These are phyloP conservation scores for Ptychoptera albimana DNA, from an alignment of 2,888 invertebrate genomes.

Conservation along the genomic window DNA sequence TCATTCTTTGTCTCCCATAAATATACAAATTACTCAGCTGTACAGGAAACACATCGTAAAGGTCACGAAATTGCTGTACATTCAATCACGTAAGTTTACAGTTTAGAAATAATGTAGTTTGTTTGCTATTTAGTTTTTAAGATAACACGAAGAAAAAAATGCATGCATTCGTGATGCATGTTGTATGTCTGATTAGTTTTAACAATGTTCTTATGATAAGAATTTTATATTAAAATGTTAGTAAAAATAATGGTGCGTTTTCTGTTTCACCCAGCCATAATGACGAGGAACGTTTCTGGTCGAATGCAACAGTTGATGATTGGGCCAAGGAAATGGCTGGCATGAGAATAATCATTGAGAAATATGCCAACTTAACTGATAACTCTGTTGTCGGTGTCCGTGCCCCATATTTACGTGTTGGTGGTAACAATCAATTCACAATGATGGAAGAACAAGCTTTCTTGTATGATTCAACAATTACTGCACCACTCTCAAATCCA, in stretches of 20 bases:
- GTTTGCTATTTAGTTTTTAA: no score
- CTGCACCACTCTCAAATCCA: constrained; percentile 76
- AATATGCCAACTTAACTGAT: constrained; percentile 77
- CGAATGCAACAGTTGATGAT: constrained; percentile 77
- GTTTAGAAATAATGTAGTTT: no score
- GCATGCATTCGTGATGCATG: no score
- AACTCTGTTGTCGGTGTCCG: constrained; percentile 84
- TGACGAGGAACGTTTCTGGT: constrained; percentile 84
- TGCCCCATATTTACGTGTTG: constrained; percentile 78
- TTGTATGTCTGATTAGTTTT: no score
- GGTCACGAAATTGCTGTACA: constrained; percentile 90
- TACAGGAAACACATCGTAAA: constrained; percentile 77
- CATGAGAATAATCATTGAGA: constrained; percentile 79
- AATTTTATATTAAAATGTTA: no score
- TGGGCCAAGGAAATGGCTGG: constrained; percentile 95
- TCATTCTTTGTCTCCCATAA: constrained; percentile 89
- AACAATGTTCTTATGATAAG: no score
- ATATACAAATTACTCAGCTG: constrained; percentile 85
- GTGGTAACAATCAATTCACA: constrained; percentile 90
- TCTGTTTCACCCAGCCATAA: constrained; percentile 48
- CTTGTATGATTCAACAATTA: constrained; percentile 89
- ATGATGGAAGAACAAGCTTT: constrained; percentile 96
- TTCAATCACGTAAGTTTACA: constrained; percentile 66
- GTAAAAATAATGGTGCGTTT: constrained; percentile 12
- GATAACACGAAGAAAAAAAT: no score